These are phyloP conservation scores for Isaurus tuberculatus DNA, from an alignment of 92 coral and sea anemone species.

Conservation along the genomic window DNA sequence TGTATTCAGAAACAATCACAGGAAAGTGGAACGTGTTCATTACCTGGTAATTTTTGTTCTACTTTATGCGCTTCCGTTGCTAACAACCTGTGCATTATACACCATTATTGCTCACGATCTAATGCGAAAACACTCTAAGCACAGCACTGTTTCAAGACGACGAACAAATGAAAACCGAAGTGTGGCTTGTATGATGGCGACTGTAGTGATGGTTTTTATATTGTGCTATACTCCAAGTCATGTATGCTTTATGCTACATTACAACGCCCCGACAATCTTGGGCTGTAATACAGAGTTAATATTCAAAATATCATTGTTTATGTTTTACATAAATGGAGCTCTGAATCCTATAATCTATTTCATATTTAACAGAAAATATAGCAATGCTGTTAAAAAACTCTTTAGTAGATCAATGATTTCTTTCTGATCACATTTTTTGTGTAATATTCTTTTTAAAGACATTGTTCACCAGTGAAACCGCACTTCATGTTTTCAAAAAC, in stretches of 20 bases:
- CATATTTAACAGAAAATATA: constrained; percentile 21
- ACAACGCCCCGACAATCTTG: neutral
- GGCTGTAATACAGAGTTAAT: constrained; percentile 3
- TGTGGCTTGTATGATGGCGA: constrained; percentile 32
- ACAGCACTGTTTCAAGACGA: neutral
- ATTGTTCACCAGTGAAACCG: too few species aligned
- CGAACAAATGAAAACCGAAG: constrained; percentile 28
- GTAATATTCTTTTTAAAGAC: too few species aligned
- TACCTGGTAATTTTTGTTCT: neutral
- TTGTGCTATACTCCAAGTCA: constrained; percentile 30
- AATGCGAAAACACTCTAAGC: constrained; percentile 11
- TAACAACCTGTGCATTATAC: constrained; percentile 5
- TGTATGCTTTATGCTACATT: neutral
- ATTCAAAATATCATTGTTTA: constrained; percentile 19
- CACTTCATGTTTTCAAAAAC: too few species aligned
- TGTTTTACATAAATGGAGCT: constrained; percentile 32
- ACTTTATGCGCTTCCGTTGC: constrained; percentile 10
- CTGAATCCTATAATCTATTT: constrained; percentile 35
- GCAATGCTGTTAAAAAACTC: constrained; percentile 14
- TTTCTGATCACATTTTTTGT: neutral
- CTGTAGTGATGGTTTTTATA: constrained; percentile 14
- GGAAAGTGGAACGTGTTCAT: constrained; percentile 4
- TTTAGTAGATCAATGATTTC: neutral
- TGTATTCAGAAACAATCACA: constrained; percentile 3
- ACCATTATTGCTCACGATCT: constrained; percentile 15